Conservation (phyloP, 2,797 vertebrate species). For the Poeciliopsis paucimaculata region DNA sequence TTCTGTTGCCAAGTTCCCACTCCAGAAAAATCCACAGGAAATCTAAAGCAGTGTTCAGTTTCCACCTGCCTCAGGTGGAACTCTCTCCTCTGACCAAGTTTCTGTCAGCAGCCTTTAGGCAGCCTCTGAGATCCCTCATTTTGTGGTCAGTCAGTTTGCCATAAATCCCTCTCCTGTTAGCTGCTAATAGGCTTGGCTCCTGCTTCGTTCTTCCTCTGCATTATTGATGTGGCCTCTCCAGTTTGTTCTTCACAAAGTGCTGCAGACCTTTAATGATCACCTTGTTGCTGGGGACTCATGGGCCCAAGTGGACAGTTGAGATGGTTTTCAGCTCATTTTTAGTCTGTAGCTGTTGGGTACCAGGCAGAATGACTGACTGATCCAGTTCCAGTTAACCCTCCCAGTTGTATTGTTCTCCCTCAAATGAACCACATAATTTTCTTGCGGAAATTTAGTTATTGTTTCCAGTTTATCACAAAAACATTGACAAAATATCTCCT, state of each 20-base stretch:
- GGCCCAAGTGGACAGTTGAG: constrained; percentile 59
- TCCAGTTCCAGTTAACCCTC: constrained; percentile 19
- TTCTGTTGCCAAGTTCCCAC: constrained; percentile 63
- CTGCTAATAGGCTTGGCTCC: constrained; percentile 68
- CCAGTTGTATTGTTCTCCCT: constrained; percentile 36
- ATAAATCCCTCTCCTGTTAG: constrained; percentile 64
- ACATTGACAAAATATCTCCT: neutral
- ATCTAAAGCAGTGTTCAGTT: constrained; percentile 76
- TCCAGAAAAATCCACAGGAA: constrained; percentile 72
- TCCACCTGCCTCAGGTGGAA: constrained; percentile 78
- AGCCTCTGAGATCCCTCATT: constrained; percentile 50
- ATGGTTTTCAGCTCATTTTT: constrained; percentile 56
- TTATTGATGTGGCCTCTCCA: constrained; percentile 55
- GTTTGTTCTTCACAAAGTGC: constrained; percentile 43
- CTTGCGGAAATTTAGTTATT: constrained; percentile 6
- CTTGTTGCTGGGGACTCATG: constrained; percentile 49
- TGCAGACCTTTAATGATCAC: constrained; percentile 59
- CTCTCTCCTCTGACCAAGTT: constrained; percentile 57
- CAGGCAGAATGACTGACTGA: constrained; percentile 55
- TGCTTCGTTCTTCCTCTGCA: constrained; percentile 47
- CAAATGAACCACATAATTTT: neutral
- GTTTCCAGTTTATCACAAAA: neutral
- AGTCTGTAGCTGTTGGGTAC: constrained; percentile 47
- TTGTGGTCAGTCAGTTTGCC: constrained; percentile 65
- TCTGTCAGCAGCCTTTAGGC: constrained; percentile 69